Percentiles rank a stretch among this genome's conserved stretches.
Conservation (phyloP, 1,140 invertebrate species). For the Drosophila insularis region DNA sequence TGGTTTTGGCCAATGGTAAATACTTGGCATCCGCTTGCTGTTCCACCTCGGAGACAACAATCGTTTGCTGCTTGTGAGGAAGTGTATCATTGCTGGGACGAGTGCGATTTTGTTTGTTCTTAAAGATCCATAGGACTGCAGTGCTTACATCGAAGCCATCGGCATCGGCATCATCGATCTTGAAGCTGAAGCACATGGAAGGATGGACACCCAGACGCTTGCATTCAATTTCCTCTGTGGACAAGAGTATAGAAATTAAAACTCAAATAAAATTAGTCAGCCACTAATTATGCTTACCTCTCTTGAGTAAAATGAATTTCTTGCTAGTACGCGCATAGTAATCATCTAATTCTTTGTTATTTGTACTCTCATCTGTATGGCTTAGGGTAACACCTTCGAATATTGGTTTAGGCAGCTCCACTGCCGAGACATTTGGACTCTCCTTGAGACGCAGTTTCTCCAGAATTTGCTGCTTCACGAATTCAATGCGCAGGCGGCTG, state of each 20-base stretch:
- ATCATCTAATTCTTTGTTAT: constrained; percentile 85
- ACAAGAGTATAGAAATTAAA: not conserved
- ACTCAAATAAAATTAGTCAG: not conserved
- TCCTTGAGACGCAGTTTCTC: constrained; percentile 89
- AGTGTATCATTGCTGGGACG: constrained; percentile 81
- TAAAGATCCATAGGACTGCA: constrained; percentile 91
- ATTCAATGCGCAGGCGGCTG: constrained; percentile 87
- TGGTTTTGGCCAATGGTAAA: constrained; percentile 88
- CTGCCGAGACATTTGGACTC: constrained; percentile 86
- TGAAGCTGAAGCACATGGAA: constrained; percentile 88
- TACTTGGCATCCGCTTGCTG: constrained; percentile 88
- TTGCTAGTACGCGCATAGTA: constrained; percentile 91
- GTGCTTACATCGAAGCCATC: constrained; percentile 88
- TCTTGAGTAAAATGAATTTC: constrained; percentile 89
- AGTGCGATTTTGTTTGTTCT: constrained; percentile 84
- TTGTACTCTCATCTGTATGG: constrained; percentile 84
- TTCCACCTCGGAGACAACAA: constrained; percentile 90
- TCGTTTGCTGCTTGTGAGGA: constrained; percentile 84
- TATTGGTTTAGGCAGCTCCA: constrained; percentile 87
- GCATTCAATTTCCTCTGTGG: constrained; percentile 67
- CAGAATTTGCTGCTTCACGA: constrained; percentile 91
- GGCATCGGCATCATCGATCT: constrained; percentile 87
- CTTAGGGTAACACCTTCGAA: constrained; percentile 87
- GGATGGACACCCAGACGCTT: constrained; percentile 83
- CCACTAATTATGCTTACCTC: constrained; percentile 84